These are phyloP conservation scores for Fratercula arctica DNA, from an alignment of 2,797 vertebrate species.

Conservation along the genomic window DNA sequence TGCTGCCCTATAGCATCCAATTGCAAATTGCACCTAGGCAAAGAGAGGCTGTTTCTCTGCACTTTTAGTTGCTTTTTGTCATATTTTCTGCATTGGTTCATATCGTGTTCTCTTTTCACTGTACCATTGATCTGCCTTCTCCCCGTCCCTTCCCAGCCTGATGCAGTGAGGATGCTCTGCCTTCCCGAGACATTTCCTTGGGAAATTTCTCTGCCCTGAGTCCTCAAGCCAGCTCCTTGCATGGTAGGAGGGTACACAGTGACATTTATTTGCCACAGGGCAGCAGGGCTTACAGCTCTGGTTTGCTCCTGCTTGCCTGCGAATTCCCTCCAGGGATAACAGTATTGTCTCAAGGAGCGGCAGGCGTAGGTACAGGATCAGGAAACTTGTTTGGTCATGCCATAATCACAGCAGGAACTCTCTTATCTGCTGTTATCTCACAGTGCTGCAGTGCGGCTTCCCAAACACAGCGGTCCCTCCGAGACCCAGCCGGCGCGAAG, in stretches of 20 bases:
- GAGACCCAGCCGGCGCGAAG: rapidly evolving
- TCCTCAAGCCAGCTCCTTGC: neutral
- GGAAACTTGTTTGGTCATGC: conserved; percentile 67
- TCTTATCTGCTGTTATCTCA: neutral
- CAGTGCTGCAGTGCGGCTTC: neutral
- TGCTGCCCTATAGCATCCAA: neutral
- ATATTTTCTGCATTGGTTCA: neutral
- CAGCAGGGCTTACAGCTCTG: neutral
- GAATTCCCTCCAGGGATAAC: conserved; percentile 34
- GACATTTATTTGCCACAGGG: neutral
- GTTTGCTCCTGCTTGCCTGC: conserved; percentile 50
- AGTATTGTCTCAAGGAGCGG: conserved; percentile 68
- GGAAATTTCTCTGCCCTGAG: neutral
- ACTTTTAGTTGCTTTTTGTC: neutral
- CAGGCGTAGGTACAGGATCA: neutral
- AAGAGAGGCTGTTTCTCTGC: neutral
- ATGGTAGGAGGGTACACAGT: rapidly evolving
- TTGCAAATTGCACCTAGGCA: neutral
- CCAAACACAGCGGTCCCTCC: rapidly evolving
- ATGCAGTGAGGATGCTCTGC: neutral
- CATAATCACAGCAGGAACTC: conserved; percentile 1
- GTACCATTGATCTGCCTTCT: neutral
- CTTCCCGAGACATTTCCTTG: neutral
- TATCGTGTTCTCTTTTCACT: neutral
- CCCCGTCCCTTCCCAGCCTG: neutral